Evolutionary conservation across 2,113 vertebrate species (phyloP), one percentile per base, ranked within the genome.

Genomic region (Callorhinus ursinus): DNA sequence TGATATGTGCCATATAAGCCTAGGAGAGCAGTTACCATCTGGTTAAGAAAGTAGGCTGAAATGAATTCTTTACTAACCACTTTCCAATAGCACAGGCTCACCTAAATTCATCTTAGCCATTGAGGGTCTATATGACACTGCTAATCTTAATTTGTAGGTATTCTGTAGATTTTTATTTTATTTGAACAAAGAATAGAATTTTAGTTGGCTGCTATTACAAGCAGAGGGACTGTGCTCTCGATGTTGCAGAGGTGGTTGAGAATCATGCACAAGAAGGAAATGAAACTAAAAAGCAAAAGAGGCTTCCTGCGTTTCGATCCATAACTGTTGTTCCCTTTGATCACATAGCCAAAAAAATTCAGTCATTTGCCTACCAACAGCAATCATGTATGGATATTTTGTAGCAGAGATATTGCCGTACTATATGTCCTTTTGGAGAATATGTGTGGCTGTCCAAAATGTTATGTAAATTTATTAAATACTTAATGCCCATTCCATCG

Each of bases 11-110:
- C 5, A 1, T 42, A 10, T 67, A 33, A 94, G 31, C 76, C 71
- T 88, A 90, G 63, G 42, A 42, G 22, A 80, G n/a, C 67, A 59
- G 5, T 95, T 93, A 79, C 24, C 9, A 63, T 22, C 59, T 57
- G 63, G 55, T 63, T 91, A 90, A 89, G 96, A 96, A 97, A 94
- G 46, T 7, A 89, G n/a, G 39, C 36, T 33, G 36, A 59, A 92
- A 71, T 71, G 74, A 84, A 77, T 71, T 89, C 51, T 88, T 92
- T 55, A 36, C 90, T 96, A 59, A 95, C 93, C 53, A 36, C 67
- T 89, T 93, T 63, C 77, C 12, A 10, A 51, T 65, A 95, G 28
- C 26, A 14, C 5, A 28, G 9, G 21, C 76, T 90, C 39, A 36
- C 83, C 79, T 82, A 42, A 57, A 67, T 92, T 85, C 67, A 67